phyloP scores from a whole-genome alignment of 2,113 vertebrate genomes.

The Diglossa brunneiventris region DNA sequence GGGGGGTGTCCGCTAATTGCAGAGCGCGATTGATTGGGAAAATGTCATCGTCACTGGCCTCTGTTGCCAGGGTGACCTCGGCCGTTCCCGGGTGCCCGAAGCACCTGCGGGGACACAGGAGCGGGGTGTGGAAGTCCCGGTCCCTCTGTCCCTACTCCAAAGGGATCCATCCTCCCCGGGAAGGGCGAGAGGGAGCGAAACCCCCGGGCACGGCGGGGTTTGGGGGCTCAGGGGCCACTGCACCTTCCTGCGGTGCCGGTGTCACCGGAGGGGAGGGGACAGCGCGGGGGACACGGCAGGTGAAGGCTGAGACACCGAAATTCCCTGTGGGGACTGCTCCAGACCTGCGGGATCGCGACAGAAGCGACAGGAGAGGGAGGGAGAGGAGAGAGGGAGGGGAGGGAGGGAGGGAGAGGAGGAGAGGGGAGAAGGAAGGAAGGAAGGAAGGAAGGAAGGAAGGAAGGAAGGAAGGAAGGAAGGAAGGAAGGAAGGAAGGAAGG shows the following conservation, averaged over 20 bases:
- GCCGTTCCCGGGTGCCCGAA: not conserved
- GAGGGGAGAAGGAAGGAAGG: too few relatives aligned
- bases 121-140: not conserved
- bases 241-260: not conserved
- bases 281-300: too few relatives aligned
- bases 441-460: too few relatives aligned
- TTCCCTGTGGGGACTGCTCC: not conserved
- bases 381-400: too few relatives aligned
- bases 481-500: too few relatives aligned
- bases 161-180: accelerated
- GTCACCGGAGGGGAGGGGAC: not conserved
- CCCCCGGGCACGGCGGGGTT: accelerated
- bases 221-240: not conserved
- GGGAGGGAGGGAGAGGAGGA: accelerated
- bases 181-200: not conserved
- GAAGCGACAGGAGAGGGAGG: too few relatives aligned
- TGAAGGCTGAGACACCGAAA: accelerated
- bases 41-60: not conserved
- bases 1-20: not conserved
- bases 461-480: too few relatives aligned
- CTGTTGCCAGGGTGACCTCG: not conserved
- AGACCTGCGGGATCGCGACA: too few relatives aligned
- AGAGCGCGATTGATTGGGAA: not conserved
- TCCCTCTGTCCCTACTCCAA: not conserved
- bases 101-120: not conserved